Evolutionary conservation across 2,113 vertebrate genomes (phyloP).

Genomic region (Spea bombifrons): DNA sequence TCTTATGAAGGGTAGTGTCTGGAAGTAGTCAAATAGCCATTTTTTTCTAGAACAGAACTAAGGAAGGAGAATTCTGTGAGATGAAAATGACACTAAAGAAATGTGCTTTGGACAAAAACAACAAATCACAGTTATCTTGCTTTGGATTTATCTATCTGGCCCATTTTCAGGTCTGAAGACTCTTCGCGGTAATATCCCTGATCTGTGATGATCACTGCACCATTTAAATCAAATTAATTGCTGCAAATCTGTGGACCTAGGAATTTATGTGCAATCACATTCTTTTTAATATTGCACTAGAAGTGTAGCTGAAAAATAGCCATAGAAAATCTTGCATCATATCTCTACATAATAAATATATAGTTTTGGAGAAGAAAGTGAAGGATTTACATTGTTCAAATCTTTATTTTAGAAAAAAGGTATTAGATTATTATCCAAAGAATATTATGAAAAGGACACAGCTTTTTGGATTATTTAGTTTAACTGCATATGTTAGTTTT

Average conservation of each 20-base stretch:
- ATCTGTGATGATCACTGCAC: neutral
- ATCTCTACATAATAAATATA: neutral
- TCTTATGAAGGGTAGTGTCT: too few relatives aligned
- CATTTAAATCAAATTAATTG: constrained; percentile 4
- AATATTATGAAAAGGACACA: too few relatives aligned
- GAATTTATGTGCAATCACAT: constrained; percentile 3
- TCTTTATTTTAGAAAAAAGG: too few relatives aligned
- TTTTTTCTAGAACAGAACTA: too few relatives aligned
- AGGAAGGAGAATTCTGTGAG: too few relatives aligned
- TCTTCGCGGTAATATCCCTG: neutral
- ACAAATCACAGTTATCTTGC: neutral
- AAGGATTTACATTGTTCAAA: too few relatives aligned
- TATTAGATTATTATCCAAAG: too few relatives aligned
- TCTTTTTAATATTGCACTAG: neutral
- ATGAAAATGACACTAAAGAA: neutral
- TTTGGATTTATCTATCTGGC: neutral
- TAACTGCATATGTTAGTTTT: too few relatives aligned
- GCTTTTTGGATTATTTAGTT: too few relatives aligned
- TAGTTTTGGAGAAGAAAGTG: neutral
- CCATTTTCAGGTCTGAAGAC: neutral
- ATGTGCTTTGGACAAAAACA: neutral
- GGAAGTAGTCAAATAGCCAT: too few relatives aligned
- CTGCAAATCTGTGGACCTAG: neutral
- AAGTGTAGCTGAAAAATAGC: neutral
- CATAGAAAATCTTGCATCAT: neutral